These are phyloP conservation scores for Noctua fimbriata DNA, from an alignment of 2,888 invertebrate species.

Conservation along the genomic window DNA sequence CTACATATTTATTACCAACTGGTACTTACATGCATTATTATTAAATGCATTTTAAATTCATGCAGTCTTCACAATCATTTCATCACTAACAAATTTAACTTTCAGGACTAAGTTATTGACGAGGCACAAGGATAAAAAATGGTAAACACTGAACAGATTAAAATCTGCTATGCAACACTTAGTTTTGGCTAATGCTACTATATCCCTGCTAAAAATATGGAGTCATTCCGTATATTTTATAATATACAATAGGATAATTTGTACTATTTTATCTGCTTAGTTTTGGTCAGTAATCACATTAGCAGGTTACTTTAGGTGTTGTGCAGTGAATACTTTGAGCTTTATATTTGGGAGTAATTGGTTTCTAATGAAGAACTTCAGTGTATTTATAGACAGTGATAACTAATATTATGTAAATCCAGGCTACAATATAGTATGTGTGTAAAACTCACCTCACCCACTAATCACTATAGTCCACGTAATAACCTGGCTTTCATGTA, in stretches of 20 bases:
- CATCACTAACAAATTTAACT: constrained; percentile 91
- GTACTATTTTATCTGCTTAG: constrained; percentile 51
- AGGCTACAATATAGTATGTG: constrained; percentile 35
- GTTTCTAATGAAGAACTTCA: constrained; percentile 44
- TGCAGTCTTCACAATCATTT: constrained; percentile 82
- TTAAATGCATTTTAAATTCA: constrained; percentile 65
- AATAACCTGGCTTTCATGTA: constrained; percentile 40
- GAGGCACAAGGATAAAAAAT: constrained; percentile 95
- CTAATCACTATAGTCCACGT: constrained; percentile 51
- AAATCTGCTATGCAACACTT: constrained; percentile 82
- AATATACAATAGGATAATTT: constrained; percentile 49
- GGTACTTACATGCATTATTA: constrained; percentile 38
- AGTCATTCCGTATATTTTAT: constrained; percentile 48
- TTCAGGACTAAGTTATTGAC: constrained; percentile 97
- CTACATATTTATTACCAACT: constrained; percentile 23
- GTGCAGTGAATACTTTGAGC: constrained; percentile 56
- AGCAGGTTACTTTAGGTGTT: constrained; percentile 54
- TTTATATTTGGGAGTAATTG: constrained; percentile 59
- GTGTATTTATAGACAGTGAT: constrained; percentile 27
- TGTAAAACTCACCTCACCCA: constrained; percentile 51
- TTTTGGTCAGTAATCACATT: constrained; percentile 45
- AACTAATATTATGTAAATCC: constrained; percentile 32
- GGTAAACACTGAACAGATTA: constrained; percentile 91
- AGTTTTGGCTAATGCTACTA: constrained; percentile 79
- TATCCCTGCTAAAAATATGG: constrained; percentile 66